Evolutionary conservation across 2,888 invertebrate species (phyloP).

Genomic region (Fragum whitleyi): DNA sequence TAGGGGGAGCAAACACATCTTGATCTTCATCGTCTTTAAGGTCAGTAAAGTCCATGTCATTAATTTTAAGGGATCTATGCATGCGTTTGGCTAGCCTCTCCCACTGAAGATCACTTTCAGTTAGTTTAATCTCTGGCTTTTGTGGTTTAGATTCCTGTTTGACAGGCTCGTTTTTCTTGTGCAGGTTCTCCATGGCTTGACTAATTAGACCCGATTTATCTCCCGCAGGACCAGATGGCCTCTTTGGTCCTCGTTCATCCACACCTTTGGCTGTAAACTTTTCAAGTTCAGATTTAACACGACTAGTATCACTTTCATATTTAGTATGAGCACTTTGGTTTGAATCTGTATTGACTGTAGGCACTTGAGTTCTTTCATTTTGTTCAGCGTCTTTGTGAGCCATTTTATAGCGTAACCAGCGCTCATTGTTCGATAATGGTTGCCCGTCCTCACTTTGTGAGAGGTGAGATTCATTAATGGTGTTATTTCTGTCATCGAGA

Average conservation of each 20-base stretch:
- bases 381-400: constrained; percentile 66
- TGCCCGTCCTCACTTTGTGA: constrained; percentile 47
- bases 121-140: constrained; percentile 89
- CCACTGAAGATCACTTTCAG: constrained; percentile 98
- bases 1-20: constrained; percentile 87
- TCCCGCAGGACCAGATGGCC: constrained; percentile 63
- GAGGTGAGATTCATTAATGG: constrained; percentile 63
- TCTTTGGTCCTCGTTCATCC: constrained; percentile 62
- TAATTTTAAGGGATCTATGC: constrained; percentile 89
- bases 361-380: not conserved
- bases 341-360: not conserved
- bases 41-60: constrained; percentile 98
- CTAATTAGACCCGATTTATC: constrained; percentile 95
- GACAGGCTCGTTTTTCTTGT: constrained; percentile 64
- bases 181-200: constrained; percentile 95
- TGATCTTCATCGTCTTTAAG: constrained; percentile 95
- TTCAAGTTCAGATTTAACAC: constrained; percentile 67
- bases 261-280: constrained; percentile 55
- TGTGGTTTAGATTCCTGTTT: constrained; percentile 82
- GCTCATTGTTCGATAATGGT: constrained; percentile 79
- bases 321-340: constrained; percentile 42
- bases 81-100: constrained; percentile 89
- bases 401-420: constrained; percentile 84
- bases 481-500: constrained; percentile 47
- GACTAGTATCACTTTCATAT: constrained; percentile 56